Base-by-base conservation (phyloP, 1,140 invertebrate species). In the Diabrotica undecimpunctata region DNA sequence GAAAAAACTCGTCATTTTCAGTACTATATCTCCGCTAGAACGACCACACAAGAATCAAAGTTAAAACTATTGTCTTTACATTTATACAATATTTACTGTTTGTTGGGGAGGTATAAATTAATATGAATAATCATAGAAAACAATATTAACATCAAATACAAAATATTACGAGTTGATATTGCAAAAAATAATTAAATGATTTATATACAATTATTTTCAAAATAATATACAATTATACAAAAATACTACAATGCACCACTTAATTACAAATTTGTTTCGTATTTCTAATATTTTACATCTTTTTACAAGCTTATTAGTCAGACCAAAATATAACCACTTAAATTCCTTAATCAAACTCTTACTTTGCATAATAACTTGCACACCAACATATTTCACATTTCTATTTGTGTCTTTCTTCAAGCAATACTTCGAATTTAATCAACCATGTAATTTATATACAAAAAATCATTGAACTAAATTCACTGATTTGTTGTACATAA, bases 61-160 rank as follows among this genome's bases (percentile, higher is more conserved):
- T 59, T 61, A 59, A 59, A 59, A 59, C 57, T 59, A 59, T 53
- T 61, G 59, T 61, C 59, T 61, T 61, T 61, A 61, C 51, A 61
- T 61, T 61, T 61, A 61, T 61, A 61, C 59, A 61, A 61, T 61
- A 59, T 59, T 12, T 59, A 41, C 39, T 59, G 57, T 41, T 41
- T 25, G 25, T 25, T 25, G 57, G 35, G 37, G 36, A 12, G 7
- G n/a, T 52, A 35, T 52, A 35, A 61, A 61, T 52, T 36, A 61
- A 59, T 59, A n/a, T 11, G 50, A 35, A 11, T 25, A 25, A 25
- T 25, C 25, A 25, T 25, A 25, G 25, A 25, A 25, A 25, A 61
- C 25, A 53, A 52, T 35, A 52, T 52, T n/a, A 51, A 52, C 57
- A 41, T 59, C 57, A 12, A 39, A 13, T 7, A 41, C 36, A 41